These are phyloP conservation scores for Carcina quercana DNA, from an alignment of 2,888 invertebrate species.

Conservation along the genomic window DNA sequence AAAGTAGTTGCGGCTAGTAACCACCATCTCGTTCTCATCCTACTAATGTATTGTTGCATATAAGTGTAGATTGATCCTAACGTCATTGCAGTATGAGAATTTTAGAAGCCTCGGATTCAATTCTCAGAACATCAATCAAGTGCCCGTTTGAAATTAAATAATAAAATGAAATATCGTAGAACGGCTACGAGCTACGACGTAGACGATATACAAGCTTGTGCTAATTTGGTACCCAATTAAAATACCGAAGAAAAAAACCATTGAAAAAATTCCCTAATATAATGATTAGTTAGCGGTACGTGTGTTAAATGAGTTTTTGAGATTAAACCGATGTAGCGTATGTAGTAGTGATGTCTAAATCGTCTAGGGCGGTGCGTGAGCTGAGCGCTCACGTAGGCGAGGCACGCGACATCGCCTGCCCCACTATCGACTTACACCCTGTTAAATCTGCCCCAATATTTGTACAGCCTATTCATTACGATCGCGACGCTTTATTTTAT, in stretches of 20 bases:
- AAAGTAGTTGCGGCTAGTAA: no score
- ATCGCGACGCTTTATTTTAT: conserved; percentile 51
- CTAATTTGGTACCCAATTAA: conserved; percentile 3
- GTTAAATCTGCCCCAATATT: conserved; percentile 68
- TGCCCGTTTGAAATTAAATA: no score
- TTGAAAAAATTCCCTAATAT: conserved; percentile 1
- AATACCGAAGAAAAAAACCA: no score
- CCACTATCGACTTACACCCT: conserved; percentile 67
- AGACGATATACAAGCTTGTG: neutral
- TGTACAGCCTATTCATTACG: conserved; percentile 66
- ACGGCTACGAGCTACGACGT: conserved; percentile 5
- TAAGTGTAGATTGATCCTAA: no score
- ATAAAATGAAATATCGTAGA: conserved; percentile 4
- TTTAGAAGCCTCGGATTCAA: no score
- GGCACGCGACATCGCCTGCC: conserved; percentile 64
- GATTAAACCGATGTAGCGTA: conserved; percentile 35
- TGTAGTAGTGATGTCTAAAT: conserved; percentile 56
- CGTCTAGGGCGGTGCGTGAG: conserved; percentile 39
- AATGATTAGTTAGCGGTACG: conserved; percentile 6
- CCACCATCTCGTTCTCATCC: no score
- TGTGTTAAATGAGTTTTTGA: conserved; percentile 26
- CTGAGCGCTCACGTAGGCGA: conserved; percentile 26
- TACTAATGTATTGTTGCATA: no score
- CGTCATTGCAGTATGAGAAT: no score
- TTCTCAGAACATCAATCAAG: no score